Evolutionary conservation across 2,888 invertebrate species (phyloP).

Genomic region (Eustalomyia histrio): DNA sequence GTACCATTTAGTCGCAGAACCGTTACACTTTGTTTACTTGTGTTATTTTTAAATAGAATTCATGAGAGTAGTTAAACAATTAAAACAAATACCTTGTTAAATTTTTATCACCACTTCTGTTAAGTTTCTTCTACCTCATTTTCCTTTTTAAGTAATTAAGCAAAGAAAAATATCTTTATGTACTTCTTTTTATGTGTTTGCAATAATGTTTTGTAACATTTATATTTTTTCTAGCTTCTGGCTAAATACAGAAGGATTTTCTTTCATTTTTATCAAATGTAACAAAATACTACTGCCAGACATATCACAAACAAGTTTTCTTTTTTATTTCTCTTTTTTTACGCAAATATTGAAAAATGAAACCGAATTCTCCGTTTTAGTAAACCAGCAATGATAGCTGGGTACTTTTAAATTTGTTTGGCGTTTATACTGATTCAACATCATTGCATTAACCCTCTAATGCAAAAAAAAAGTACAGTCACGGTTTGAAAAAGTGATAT

Average conservation of each 20-base stretch:
- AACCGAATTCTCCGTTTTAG: conserved; percentile 8
- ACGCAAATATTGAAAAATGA: conserved; percentile 30
- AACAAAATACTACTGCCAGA: conserved; percentile 20
- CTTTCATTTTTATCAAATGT: conserved; percentile 32
- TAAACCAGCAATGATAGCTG: too few relatives aligned
- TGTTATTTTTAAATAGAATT: too few relatives aligned
- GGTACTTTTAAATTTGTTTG: too few relatives aligned
- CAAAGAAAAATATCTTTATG: conserved; percentile 16
- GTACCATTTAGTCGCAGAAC: too few relatives aligned
- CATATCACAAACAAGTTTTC: conserved; percentile 32
- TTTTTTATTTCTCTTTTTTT: conserved; percentile 15
- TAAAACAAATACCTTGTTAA: too few relatives aligned
- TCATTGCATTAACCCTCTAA: too few relatives aligned
- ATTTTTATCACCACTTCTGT: conserved; percentile 13
- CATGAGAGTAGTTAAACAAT: too few relatives aligned
- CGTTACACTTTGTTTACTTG: too few relatives aligned
- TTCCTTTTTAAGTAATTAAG: conserved; percentile 13
- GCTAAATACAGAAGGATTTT: conserved; percentile 27
- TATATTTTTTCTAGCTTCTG: conserved; percentile 38
- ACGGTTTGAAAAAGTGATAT: too few relatives aligned
- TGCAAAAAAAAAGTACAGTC: too few relatives aligned
- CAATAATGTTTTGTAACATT: conserved; percentile 30
- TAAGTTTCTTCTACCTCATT: conserved; percentile 9
- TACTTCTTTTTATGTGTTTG: too few relatives aligned
- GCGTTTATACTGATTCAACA: too few relatives aligned